Conservation (phyloP, 2,797 vertebrate species). For the Lophius americanus region DNA sequence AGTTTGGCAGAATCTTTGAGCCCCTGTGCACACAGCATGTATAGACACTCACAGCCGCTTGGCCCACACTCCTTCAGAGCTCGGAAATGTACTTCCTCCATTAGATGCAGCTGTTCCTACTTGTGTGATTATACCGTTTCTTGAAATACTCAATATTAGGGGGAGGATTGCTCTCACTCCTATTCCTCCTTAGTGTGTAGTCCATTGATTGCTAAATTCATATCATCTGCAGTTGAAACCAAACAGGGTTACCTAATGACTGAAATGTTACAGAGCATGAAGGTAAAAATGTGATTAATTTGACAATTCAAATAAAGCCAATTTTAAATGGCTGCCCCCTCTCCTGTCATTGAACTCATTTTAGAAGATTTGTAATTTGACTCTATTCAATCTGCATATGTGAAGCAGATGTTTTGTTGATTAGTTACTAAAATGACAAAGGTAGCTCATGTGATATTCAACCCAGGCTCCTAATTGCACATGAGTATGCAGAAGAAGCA, state of each 20-base stretch:
- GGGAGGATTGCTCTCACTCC: not conserved
- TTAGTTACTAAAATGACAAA: not conserved
- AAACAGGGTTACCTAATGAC: not conserved
- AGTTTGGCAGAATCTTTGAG: not conserved
- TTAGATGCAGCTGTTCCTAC: conserved; percentile 69
- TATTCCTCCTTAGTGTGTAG: conserved; percentile 13
- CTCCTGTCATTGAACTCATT: not conserved
- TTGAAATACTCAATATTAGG: conserved; percentile 12
- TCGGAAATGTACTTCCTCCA: conserved; percentile 51
- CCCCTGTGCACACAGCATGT: not conserved
- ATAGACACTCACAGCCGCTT: conserved; percentile 23
- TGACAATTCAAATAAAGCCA: not conserved
- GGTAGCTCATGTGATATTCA: not conserved
- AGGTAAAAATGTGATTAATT: not conserved
- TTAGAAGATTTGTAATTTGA: not conserved
- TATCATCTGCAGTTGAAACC: conserved; percentile 26
- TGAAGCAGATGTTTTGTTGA: conserved; percentile 3
- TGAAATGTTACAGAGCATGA: not conserved
- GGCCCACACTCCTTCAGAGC: conserved; percentile 54
- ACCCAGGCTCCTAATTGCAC: conserved; percentile 5
- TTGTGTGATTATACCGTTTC: conserved; percentile 18
- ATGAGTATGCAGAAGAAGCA: not conserved
- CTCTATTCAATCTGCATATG: not conserved
- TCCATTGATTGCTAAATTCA: conserved; percentile 17
- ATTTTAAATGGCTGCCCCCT: not conserved